Evolutionary conservation across 2,113 vertebrate genomes (phyloP), one percentile per base, ranked within the genome.

Genomic region (Plecotus auritus): DNA sequence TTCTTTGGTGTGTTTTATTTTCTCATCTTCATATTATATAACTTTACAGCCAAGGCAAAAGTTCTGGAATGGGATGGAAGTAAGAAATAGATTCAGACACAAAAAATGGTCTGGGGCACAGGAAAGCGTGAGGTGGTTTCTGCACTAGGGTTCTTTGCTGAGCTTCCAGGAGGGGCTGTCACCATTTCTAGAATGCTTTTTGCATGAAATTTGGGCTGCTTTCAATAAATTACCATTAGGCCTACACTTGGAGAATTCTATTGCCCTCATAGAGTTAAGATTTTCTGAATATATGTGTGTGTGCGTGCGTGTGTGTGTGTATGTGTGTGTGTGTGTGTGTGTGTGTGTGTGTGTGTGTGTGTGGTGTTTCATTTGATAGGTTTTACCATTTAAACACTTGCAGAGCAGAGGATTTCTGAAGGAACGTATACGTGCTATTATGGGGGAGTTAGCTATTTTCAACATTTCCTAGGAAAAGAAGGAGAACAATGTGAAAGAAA

Each of bases 341-440:
- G 59, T 54, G 59, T 72, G 30, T 32, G 22, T 87, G 35, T 64
- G 73, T 72, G 40, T n/a, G 14, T 88, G 37, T 66, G 59, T 42
- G 45, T 59, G 20, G 22, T n/a, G 23, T 88, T 76, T 96, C 89
- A 72, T 59, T 22, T 45, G 95, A 86, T 89, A 77, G 14, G 83
- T 96, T 97, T 97, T 97, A 93, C 94, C 92, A 61, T 96, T 97
- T 96, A 96, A 90, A 93, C 89, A 94, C 97, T 98, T 97, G 95
- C 94, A 95, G 95, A 97, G 93, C 90, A 94, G 97, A 76, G 96
- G 96, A 94, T 97, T 98, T 87, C 96, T 97, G 90, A 95, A 96
- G 74, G 91, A 98, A 97, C 72, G 80, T 92, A 82, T 90, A 97
- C 96, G 92, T 97, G 81, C 72, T 94, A 90, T 97, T 97, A 88